These are phyloP conservation scores for Chloroceryle amazona DNA, from an alignment of 2,797 vertebrate genomes.

Conservation along the genomic window DNA sequence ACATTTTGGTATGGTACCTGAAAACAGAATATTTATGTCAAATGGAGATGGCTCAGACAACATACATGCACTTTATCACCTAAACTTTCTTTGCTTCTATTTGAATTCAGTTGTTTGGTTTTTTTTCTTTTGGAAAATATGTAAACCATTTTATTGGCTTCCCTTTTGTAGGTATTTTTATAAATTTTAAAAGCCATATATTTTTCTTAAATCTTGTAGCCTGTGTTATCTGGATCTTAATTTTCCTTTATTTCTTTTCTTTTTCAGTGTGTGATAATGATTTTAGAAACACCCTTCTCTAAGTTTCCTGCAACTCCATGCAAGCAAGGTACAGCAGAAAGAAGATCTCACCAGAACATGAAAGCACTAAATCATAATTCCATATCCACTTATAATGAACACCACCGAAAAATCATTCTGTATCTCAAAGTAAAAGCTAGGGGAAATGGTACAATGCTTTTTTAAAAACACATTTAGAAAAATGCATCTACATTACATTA, in stretches of 20 bases:
- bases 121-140: not conserved
- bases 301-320: not conserved
- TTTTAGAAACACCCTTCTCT: not conserved
- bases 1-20: not conserved
- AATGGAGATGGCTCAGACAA: not conserved
- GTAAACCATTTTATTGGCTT: not conserved
- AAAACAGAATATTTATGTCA: not conserved
- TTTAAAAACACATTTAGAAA: not conserved
- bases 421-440: not conserved
- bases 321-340: not conserved
- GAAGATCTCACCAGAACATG: not conserved
- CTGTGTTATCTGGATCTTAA: not conserved
- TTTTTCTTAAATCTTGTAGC: not conserved
- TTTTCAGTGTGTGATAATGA: not conserved
- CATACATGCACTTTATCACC: rapidly evolving
- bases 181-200: not conserved
- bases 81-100: not conserved
- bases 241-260: not conserved
- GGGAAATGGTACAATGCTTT: not conserved
- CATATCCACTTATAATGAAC: not conserved
- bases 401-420: not conserved
- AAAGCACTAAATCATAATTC: not conserved
- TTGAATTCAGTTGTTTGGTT: not conserved
- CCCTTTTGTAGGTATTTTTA: not conserved
- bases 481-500: not conserved